A percentile compares a stretch with the other conserved stretches of the same genome.
These are phyloP conservation scores for Anas flavirostris DNA, from an alignment of 2,797 vertebrate species.

Conservation along the genomic window DNA sequence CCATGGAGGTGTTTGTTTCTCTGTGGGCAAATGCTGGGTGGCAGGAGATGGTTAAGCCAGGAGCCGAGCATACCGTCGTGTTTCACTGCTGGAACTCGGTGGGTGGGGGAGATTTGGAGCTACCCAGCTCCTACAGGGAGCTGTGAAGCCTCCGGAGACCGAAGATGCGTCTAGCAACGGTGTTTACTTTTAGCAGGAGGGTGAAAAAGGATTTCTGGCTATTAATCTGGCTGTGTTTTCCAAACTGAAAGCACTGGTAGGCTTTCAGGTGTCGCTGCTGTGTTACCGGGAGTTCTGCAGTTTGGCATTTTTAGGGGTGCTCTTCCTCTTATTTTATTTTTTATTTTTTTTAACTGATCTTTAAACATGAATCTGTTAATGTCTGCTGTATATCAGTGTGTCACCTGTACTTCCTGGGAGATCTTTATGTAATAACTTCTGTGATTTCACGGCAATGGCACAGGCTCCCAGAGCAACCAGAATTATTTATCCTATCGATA, in stretches of 20 bases:
- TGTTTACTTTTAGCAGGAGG: slow-evolving; percentile 24
- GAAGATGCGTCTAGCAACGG: neutral
- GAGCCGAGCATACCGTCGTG: neutral
- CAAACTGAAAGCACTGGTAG: neutral
- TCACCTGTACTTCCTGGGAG: neutral
- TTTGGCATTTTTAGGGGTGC: neutral
- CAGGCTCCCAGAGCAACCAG: neutral
- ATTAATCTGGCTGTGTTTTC: neutral
- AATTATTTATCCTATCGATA: neutral
- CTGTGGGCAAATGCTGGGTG: neutral
- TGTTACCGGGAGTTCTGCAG: neutral
- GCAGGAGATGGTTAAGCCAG: neutral
- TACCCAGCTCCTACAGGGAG: neutral
- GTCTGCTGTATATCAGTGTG: neutral
- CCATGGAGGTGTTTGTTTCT: neutral
- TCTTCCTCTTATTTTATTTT: rapidly evolving
- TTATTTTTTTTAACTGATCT: neutral
- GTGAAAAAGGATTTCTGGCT: neutral
- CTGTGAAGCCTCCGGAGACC: neutral
- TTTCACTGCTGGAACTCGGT: neutral
- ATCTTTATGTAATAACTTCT: neutral
- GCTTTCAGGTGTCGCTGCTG: neutral
- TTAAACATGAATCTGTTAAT: neutral
- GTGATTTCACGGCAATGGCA: neutral
- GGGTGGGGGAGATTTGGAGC: neutral